phyloP scores from a whole-genome alignment of 2,797 vertebrate genomes.

The Notamacropus eugenii region DNA sequence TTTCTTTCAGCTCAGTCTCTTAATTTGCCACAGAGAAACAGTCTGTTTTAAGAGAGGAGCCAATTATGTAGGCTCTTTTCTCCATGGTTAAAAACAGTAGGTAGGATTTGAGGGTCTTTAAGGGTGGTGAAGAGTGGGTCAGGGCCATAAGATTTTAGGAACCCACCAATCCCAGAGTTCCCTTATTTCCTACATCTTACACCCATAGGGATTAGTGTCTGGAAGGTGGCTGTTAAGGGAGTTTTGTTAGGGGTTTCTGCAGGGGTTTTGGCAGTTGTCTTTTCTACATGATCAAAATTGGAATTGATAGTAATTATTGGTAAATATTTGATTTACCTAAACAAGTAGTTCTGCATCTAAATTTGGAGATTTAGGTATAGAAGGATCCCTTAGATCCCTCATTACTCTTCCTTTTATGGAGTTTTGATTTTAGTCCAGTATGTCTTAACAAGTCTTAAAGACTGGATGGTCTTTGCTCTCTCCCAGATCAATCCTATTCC shows the following conservation, averaged over 20 bases:
- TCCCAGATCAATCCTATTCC: background rate
- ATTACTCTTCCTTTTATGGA: background rate
- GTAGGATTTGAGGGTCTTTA: background rate
- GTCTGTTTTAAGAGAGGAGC: constrained; percentile 29
- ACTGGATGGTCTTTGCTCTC: background rate
- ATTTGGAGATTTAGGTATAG: constrained; percentile 21
- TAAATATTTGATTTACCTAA: background rate
- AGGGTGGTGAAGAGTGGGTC: background rate
- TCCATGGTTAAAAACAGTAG: background rate
- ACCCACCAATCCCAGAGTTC: background rate
- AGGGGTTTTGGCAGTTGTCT: background rate
- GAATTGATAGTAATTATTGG: constrained; percentile 18
- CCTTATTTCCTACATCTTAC: background rate
- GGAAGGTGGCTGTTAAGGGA: background rate
- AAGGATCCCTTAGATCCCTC: background rate
- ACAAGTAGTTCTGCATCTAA: background rate
- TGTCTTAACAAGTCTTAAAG: constrained; percentile 24
- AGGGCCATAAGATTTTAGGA: background rate
- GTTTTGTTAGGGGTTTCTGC: background rate
- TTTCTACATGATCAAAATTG: background rate
- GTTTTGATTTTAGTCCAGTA: background rate
- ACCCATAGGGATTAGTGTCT: background rate
- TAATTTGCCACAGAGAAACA: constrained; percentile 58
- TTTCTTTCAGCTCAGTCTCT: background rate
- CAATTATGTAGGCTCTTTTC: background rate